A percentile compares a stretch with the other conserved stretches of the same genome.
Evolutionary conservation across 1,140 invertebrate genomes (phyloP).

Genomic region (Hestina assimilis): DNA sequence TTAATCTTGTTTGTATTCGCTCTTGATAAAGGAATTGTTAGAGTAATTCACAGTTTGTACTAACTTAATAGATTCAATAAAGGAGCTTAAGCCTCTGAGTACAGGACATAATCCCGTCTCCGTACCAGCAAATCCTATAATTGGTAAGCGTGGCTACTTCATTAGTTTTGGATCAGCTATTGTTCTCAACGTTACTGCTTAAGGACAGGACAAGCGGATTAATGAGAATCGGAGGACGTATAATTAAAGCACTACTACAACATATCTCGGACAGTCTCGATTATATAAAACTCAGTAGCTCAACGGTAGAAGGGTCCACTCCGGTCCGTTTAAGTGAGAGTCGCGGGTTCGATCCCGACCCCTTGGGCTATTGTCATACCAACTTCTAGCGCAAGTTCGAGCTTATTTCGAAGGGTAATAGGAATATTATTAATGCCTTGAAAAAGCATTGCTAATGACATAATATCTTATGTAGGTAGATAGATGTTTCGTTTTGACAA

Average conservation of each 20-base stretch:
- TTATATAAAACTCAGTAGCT: no score
- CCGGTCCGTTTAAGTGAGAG: no score
- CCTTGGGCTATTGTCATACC: no score
- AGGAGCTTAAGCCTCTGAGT: slow-evolving; percentile 9
- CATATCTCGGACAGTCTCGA: neutral
- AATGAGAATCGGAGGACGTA: neutral
- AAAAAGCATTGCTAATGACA: no score
- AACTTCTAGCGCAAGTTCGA: no score
- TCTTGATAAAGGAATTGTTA: neutral
- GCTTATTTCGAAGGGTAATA: no score
- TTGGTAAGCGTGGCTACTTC: slow-evolving; percentile 3
- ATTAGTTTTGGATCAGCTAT: slow-evolving; percentile 17
- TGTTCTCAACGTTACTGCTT: neutral
- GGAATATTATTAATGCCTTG: no score
- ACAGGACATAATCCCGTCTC: slow-evolving; percentile 3
- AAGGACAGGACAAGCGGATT: slow-evolving; percentile 21
- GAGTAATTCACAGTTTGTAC: slow-evolving; percentile 1
- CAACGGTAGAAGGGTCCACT: no score
- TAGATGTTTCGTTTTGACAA: no score
- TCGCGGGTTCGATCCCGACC: no score
- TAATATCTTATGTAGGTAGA: no score
- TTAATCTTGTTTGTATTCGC: slow-evolving; percentile 3
- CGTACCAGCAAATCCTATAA: slow-evolving; percentile 5
- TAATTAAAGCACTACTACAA: neutral
- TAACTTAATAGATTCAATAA: slow-evolving; percentile 10